phyloP scores from a whole-genome alignment of 2,797 vertebrate genomes.

The Tragopan temminckii region DNA sequence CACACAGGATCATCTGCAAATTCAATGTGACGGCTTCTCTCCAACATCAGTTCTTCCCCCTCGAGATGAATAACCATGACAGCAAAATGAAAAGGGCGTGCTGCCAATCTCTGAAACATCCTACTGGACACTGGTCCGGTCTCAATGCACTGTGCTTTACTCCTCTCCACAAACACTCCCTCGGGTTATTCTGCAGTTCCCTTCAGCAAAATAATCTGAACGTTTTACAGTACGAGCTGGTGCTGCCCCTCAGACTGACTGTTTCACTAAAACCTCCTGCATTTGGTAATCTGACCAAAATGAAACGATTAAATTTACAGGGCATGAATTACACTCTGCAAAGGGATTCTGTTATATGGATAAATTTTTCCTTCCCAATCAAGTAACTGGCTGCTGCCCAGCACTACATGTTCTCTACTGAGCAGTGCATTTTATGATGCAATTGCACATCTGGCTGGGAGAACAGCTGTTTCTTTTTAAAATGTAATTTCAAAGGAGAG shows the following conservation, averaged over 20 bases:
- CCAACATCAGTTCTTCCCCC: not conserved
- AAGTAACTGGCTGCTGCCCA: conserved; percentile 14
- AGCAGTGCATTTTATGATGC: conserved; percentile 55
- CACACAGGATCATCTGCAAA: not conserved
- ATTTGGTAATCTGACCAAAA: not conserved
- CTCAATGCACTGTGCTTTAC: not conserved
- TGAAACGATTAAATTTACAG: not conserved
- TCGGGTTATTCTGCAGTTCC: not conserved
- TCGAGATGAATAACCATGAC: not conserved
- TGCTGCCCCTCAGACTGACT: not conserved
- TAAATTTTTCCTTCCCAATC: not conserved
- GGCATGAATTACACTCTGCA: not conserved
- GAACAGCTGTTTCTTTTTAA: conserved; percentile 66
- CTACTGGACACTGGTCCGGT: not conserved
- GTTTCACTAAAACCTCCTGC: not conserved
- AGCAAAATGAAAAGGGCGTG: not conserved
- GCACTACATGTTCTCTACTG: conserved; percentile 42
- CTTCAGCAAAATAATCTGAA: not conserved
- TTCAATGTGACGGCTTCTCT: not conserved
- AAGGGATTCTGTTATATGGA: not conserved
- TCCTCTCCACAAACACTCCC: not conserved
- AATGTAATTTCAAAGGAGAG: conserved; percentile 15
- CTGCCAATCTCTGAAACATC: not conserved
- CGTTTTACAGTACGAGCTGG: not conserved
- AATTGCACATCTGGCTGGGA: conserved; percentile 65